A percentile compares a stretch with the other conserved stretches of the same genome.
Conservation (phyloP, 35 echinoderm and acorn worm genomes). For the Hemicentrotus pulcherrimus region DNA sequence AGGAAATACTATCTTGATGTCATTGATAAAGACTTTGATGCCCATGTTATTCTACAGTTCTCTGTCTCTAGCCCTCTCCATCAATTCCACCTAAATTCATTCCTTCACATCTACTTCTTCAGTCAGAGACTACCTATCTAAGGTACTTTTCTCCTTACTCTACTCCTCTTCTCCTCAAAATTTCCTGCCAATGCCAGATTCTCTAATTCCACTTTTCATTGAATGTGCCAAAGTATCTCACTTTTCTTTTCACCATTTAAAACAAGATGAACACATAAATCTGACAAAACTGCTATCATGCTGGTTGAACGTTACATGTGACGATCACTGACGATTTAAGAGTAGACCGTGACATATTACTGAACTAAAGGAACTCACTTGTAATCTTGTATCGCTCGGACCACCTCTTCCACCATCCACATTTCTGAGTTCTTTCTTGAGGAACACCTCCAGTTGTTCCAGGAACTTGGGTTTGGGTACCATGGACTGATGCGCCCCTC, state of each 20-base stretch:
- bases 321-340: too few relatives aligned
- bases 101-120: neutral
- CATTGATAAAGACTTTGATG: neutral
- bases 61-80: neutral
- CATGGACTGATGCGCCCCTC: constrained; percentile 66
- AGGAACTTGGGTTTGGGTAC: constrained; percentile 94
- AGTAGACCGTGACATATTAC: neutral
- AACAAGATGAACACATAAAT: too few relatives aligned
- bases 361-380: constrained; percentile 49
- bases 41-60: neutral
- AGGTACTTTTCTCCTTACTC: too few relatives aligned
- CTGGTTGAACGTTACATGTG: too few relatives aligned
- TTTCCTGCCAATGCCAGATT: too few relatives aligned
- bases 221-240: too few relatives aligned
- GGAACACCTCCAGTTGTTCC: constrained; percentile 88
- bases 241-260: too few relatives aligned
- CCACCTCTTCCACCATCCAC: constrained; percentile 56
- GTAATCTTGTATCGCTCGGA: constrained; percentile 86
- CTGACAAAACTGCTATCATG: too few relatives aligned
- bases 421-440: constrained; percentile 88
- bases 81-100: neutral
- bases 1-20: too few relatives aligned
- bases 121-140: too few relatives aligned
- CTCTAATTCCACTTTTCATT: too few relatives aligned
- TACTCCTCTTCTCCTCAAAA: too few relatives aligned